Conservation (phyloP, 35 echinoderm and acorn worm genomes). For the Eucidaris tribuloides region DNA sequence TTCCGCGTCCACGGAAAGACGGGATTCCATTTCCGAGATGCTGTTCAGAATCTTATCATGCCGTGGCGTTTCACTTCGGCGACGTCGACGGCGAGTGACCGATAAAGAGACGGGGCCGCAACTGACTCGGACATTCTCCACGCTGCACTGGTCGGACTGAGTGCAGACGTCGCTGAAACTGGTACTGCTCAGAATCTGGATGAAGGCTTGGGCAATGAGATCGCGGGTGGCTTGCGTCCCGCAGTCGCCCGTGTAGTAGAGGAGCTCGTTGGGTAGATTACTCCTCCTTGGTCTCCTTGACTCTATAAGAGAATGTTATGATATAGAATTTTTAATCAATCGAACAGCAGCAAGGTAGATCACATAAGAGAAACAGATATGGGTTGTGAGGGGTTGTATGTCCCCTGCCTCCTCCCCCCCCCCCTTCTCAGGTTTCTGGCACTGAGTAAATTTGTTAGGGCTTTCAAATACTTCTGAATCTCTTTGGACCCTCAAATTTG, state of each 20-base stretch:
- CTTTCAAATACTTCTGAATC: not conserved
- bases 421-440: not conserved
- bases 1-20: not conserved
- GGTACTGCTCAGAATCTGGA: not conserved
- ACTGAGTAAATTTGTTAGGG: not conserved
- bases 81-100: not conserved
- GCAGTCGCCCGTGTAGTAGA: constrained; percentile 41
- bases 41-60: not conserved
- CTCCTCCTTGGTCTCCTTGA: not conserved
- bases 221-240: constrained; percentile 5
- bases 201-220: constrained; percentile 9
- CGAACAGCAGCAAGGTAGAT: not conserved
- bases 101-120: not conserved
- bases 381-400: not conserved
- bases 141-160: constrained; percentile 31
- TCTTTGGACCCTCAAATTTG: too few relatives aligned
- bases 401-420: not conserved
- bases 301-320: not conserved
- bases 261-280: constrained; percentile 26
- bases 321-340: not conserved
- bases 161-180: constrained; percentile 22
- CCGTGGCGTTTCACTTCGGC: not conserved
- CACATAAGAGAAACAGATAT: not conserved
- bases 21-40: too few relatives aligned
- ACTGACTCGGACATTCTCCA: constrained; percentile 16